Evolutionary conservation across 2,797 vertebrate genomes (phyloP).

Genomic region (Eulemur mongoz): DNA sequence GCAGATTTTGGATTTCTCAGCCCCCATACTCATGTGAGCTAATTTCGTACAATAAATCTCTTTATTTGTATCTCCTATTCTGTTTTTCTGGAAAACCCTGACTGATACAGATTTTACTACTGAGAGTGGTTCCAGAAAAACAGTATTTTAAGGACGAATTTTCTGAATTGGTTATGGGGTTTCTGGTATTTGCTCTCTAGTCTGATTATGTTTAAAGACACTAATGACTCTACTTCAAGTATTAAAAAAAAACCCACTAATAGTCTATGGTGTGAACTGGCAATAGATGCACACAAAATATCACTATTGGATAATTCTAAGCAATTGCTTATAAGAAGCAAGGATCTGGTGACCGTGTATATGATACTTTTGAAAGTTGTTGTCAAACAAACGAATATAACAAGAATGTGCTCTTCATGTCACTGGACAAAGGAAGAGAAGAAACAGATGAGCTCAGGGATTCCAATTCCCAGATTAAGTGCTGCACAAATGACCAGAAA

Average conservation of each 20-base stretch:
- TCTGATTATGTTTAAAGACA: neutral
- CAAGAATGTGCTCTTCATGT: neutral
- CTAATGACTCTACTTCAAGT: neutral
- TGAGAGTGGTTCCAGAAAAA: neutral
- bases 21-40: neutral
- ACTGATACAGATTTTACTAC: neutral
- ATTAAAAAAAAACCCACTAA: neutral
- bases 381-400: neutral
- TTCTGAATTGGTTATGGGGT: neutral
- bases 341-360: neutral
- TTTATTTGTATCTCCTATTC: neutral
- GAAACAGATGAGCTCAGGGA: neutral
- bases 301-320: neutral
- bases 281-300: neutral
- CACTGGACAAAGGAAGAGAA: neutral
- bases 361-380: neutral
- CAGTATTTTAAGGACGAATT: neutral
- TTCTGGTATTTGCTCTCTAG: neutral
- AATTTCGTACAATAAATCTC: neutral
- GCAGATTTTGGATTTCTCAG: neutral
- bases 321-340: neutral
- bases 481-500: neutral
- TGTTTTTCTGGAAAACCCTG: neutral
- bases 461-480: neutral
- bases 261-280: neutral